Evolutionary conservation across 1,140 invertebrate species (phyloP).

Genomic region (Alviniconcha marisindica): DNA sequence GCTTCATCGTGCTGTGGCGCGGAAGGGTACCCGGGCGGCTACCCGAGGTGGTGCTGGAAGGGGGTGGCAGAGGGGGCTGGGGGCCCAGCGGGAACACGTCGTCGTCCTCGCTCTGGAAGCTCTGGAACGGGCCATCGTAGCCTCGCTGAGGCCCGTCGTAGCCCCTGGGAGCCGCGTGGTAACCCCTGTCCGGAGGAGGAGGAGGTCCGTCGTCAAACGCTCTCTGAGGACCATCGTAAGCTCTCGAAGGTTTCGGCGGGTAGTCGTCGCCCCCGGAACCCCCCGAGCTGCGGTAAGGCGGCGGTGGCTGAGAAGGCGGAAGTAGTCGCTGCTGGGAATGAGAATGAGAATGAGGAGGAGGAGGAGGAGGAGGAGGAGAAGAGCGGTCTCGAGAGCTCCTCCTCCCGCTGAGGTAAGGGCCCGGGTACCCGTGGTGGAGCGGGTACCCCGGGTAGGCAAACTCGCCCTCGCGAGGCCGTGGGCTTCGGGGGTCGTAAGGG

Average conservation of each 20-base stretch:
- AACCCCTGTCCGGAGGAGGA: neutral
- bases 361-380: no score
- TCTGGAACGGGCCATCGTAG: conserved; percentile 46
- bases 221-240: neutral
- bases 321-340: neutral
- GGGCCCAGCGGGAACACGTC: conserved; percentile 54
- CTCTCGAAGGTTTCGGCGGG: neutral
- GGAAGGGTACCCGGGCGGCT: conserved; percentile 43
- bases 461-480: neutral
- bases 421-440: neutral
- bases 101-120: conserved; percentile 59
- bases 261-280: neutral
- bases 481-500: conserved; percentile 18
- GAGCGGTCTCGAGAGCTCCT: neutral
- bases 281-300: conserved; percentile 24
- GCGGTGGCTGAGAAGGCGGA: neutral
- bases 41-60: conserved; percentile 37
- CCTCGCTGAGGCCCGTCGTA: neutral
- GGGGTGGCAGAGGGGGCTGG: conserved; percentile 30
- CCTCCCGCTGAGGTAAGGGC: no score
- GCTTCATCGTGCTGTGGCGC: conserved; percentile 66
- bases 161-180: neutral
- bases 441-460: neutral
- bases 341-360: no score
- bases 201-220: neutral